Percentiles rank a stretch among this genome's conserved stretches.
phyloP scores from a whole-genome alignment of 2,797 vertebrate genomes.

The Pseudotriccus pelzelni region DNA sequence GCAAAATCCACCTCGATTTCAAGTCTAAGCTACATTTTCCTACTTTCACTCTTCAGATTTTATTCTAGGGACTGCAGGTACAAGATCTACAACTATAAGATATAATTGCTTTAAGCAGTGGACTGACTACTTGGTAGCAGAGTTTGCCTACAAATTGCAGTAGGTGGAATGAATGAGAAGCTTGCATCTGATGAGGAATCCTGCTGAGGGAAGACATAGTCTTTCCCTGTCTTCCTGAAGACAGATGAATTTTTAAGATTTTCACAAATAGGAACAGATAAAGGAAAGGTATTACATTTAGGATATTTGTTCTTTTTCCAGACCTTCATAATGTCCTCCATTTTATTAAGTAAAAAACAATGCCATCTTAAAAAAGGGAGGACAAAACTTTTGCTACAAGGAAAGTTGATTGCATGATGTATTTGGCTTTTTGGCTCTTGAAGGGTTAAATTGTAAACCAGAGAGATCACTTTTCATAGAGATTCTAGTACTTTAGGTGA shows the following conservation, averaged over 20 bases:
- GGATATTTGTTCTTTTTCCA: neutral
- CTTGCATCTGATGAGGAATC: neutral
- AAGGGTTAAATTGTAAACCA: conserved; percentile 17
- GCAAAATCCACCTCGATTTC: neutral
- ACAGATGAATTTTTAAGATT: neutral
- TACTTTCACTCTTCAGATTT: neutral
- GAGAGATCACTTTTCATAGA: neutral
- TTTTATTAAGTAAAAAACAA: neutral
- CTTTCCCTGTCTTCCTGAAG: neutral
- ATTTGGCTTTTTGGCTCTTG: neutral
- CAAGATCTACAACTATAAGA: neutral
- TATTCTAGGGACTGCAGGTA: neutral
- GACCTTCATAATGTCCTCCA: neutral
- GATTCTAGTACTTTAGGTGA: conserved; percentile 20
- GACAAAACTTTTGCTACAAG: neutral
- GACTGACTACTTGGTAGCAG: neutral
- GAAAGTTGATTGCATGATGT: neutral
- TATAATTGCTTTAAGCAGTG: neutral
- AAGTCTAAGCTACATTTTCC: neutral
- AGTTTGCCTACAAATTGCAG: neutral
- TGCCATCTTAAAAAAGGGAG: neutral
- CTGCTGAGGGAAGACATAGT: neutral
- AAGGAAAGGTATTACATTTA: neutral
- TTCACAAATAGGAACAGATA: neutral
- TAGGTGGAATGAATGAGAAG: neutral